Evolutionary conservation across 2,888 invertebrate species (phyloP).

Genomic region (Tachystola acroxantha): DNA sequence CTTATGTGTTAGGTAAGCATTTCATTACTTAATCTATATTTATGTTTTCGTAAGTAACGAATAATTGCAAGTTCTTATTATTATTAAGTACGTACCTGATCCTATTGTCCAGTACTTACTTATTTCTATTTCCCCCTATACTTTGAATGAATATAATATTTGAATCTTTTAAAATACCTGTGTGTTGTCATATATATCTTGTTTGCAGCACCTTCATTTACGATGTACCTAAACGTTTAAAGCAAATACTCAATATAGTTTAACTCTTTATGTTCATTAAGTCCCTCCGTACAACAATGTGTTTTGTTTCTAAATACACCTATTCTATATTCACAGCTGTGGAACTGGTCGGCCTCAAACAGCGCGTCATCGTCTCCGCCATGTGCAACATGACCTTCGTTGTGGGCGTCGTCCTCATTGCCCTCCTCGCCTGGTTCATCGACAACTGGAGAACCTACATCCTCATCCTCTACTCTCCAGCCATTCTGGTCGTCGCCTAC

Average conservation of each 20-base stretch:
- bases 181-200: no score
- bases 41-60: no score
- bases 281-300: no score
- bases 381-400: slow-evolving; percentile 87
- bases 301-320: no score
- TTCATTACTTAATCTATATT: background rate
- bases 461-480: slow-evolving; percentile 83
- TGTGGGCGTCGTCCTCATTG: slow-evolving; percentile 84
- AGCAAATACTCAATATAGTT: no score
- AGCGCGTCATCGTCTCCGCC: slow-evolving; percentile 85
- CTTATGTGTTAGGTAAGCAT: slow-evolving; percentile 78
- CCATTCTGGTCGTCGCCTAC: slow-evolving; percentile 82
- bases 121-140: no score
- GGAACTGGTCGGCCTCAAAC: slow-evolving; percentile 87
- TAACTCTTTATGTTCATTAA: no score
- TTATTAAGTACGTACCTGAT: background rate
- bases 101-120: no score
- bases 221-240: no score
- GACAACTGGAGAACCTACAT: slow-evolving; percentile 85
- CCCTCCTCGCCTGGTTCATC: slow-evolving; percentile 84
- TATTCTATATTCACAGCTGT: slow-evolving; percentile 85
- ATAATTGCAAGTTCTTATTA: background rate
- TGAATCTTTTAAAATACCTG: no score
- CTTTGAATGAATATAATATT: no score
- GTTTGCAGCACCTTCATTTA: no score